These are phyloP conservation scores for Xerus rutilus DNA, from an alignment of 2,797 vertebrate genomes.

Conservation along the genomic window DNA sequence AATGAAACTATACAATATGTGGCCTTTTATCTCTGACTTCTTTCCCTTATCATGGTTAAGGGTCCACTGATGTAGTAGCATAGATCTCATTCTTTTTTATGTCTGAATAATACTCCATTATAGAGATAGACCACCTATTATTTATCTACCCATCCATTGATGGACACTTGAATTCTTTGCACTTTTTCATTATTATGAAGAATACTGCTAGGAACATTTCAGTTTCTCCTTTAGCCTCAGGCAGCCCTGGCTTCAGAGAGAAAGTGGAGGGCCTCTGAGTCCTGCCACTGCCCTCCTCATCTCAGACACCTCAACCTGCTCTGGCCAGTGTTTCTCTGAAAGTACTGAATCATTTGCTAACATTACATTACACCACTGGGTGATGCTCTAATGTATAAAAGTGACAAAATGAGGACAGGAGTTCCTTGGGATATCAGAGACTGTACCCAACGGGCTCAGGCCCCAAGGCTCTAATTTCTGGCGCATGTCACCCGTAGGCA, in stretches of 20 bases:
- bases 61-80: not conserved
- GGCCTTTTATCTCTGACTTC: not conserved
- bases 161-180: not conserved
- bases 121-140: not conserved
- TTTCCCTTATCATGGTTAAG: conserved; percentile 3
- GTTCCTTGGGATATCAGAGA: not conserved
- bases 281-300: not conserved
- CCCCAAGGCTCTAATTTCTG: not conserved
- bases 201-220: not conserved
- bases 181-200: not conserved
- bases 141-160: not conserved
- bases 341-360: not conserved
- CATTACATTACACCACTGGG: not conserved
- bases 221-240: not conserved
- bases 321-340: not conserved
- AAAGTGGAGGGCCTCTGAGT: not conserved
- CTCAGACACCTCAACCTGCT: not conserved
- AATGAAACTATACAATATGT: not conserved
- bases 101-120: not conserved
- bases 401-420: not conserved
- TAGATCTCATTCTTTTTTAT: not conserved
- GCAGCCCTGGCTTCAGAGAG: not conserved
- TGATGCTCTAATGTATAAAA: not conserved
- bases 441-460: not conserved
- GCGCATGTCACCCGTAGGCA: not conserved